Evolutionary conservation across 2,888 invertebrate genomes (phyloP), one percentile per base, ranked within the genome.

Genomic region (Pyrrhia umbra): DNA sequence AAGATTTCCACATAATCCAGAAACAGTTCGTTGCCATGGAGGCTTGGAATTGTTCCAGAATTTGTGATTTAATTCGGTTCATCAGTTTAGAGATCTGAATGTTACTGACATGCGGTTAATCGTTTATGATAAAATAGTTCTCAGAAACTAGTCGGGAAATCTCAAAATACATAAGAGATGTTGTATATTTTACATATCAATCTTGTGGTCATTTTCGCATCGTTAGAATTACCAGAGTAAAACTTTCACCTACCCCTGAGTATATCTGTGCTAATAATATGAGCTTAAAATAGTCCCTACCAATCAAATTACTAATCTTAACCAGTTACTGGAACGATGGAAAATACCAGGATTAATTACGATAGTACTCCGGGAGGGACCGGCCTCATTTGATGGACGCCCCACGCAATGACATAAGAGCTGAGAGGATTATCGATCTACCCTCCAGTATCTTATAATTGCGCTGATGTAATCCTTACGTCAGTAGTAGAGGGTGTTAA

Each of bases 401-500:
- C 25, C 15, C 54, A n/a, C 30, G 21, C 27, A 58, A 68, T 68
- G 55, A 51, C 62, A 74, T 49, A 43, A 54, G 46, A 51, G 27
- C 57, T 55, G 10, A 65, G 42, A 62, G 65, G 59, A 70, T 75
- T 78, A 78, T 68, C 50, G 57, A 71, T 46, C 54, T 62, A 54
- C 46, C 71, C 62, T 47, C 47, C 13, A 54, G 21, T 42, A 27
- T 43, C 51, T 63, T 69, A 59, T 68, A 56, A 74, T 69, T 51
- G 42, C 27, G 50, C 42, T 75, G 61, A 62, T 58, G 46, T 75
- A 51, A 75, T 62, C 51, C 50, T 25, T n/a, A 46, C 25, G 15
- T 15, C 21, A 46, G n/a, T 74, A 50, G 50, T 60, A n/a, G 40
- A 46, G 37, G 20, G 9, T 27, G 23, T 54, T 42, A 54, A 68